Conservation (phyloP, 2,113 vertebrate species). For the Phalacrocorax carbo region DNA sequence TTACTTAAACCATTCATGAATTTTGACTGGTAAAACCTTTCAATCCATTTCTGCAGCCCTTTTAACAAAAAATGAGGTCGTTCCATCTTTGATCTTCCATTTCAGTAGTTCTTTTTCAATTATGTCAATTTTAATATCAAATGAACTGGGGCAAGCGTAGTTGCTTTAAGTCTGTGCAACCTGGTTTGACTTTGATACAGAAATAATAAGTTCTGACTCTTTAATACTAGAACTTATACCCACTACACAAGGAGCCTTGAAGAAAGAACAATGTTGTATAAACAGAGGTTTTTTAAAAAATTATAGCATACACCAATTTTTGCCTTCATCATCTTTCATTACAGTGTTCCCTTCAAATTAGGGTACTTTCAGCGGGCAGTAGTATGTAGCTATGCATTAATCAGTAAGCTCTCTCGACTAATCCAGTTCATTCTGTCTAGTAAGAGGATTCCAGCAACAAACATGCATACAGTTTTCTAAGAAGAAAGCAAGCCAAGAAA, state of each 20-base stretch:
- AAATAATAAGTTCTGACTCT: neutral
- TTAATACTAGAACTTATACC: neutral
- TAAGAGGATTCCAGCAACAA: slow-evolving; percentile 57
- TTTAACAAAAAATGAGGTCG: neutral
- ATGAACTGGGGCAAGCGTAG: neutral
- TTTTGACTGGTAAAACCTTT: neutral
- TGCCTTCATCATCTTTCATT: neutral
- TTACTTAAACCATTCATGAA: neutral
- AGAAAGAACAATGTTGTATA: neutral
- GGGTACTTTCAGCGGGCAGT: neutral
- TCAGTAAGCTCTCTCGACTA: slow-evolving; percentile 52
- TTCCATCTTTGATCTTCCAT: neutral
- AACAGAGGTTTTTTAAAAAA: neutral
- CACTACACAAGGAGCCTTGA: neutral
- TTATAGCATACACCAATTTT: neutral
- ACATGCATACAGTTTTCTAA: slow-evolving; percentile 47
- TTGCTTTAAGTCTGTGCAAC: neutral
- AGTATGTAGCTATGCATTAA: slow-evolving; percentile 17
- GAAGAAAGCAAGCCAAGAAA: slow-evolving; percentile 37
- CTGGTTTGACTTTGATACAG: neutral
- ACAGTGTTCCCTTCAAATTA: neutral
- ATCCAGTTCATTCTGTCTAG: slow-evolving; percentile 41
- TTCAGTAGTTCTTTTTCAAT: neutral
- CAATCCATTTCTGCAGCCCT: neutral
- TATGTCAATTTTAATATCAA: neutral